phyloP scores from a whole-genome alignment of 92 coral and sea anemone genomes.

The Blastomussa wellsi region DNA sequence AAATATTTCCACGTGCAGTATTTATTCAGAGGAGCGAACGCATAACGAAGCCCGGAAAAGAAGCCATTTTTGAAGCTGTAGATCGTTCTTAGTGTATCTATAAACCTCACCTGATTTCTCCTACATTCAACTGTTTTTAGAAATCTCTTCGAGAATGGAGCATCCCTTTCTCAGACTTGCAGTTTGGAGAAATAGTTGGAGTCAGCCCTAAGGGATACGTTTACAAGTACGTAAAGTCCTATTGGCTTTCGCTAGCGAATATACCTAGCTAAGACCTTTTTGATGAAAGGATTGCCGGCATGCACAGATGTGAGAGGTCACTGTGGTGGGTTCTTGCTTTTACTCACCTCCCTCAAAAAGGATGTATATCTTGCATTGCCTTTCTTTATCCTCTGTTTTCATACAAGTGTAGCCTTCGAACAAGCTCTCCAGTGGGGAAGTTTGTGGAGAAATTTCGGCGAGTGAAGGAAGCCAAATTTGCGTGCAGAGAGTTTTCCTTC shows the following conservation, averaged over 20 bases:
- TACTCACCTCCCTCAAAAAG: too few species aligned
- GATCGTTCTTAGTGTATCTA: background rate
- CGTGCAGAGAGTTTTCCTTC: too few species aligned
- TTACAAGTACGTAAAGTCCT: conserved; percentile 50
- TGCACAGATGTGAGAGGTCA: background rate
- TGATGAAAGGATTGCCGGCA: background rate
- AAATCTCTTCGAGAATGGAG: conserved; percentile 88
- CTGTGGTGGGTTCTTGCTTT: background rate
- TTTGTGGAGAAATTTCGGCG: too few species aligned
- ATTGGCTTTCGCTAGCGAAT: background rate
- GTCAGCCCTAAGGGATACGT: conserved; percentile 87
- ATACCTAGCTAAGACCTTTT: background rate
- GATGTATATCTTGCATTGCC: background rate
- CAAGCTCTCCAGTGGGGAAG: too few species aligned
- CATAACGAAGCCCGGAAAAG: too few species aligned
- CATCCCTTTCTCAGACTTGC: conserved; percentile 86
- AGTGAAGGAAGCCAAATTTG: too few species aligned
- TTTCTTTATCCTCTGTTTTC: background rate
- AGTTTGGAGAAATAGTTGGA: conserved; percentile 88
- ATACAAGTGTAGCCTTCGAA: too few species aligned
- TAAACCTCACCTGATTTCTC: background rate
- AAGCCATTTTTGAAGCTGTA: background rate
- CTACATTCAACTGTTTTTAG: conserved; percentile 27
- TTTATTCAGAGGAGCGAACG: background rate
- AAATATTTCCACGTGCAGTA: background rate